A percentile compares a stretch with the other conserved stretches of the same genome.
These are phyloP conservation scores for Catagonus wagneri DNA, from an alignment of 2,113 vertebrate genomes.

Conservation along the genomic window DNA sequence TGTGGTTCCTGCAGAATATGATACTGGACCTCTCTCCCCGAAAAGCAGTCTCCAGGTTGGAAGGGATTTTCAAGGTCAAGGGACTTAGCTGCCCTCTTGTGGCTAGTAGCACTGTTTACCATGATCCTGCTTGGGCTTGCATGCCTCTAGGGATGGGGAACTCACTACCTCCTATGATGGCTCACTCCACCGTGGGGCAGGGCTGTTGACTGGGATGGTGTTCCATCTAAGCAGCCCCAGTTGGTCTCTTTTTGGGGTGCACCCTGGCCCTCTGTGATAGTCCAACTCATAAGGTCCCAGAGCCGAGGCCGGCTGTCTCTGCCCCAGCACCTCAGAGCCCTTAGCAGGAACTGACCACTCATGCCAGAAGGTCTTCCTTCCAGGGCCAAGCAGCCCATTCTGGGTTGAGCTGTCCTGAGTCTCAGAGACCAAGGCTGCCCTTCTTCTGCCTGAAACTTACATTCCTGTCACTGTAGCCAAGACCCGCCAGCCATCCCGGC, in stretches of 20 bases:
- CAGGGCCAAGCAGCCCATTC: not conserved
- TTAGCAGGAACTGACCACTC: too few species aligned
- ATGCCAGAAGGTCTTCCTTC: not conserved
- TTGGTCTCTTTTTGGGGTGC: not conserved
- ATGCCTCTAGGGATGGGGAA: not conserved
- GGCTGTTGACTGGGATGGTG: not conserved
- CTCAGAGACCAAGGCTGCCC: not conserved
- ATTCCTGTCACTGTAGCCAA: not conserved
- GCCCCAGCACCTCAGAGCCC: too few species aligned
- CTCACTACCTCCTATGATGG: not conserved
- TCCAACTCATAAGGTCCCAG: not conserved
- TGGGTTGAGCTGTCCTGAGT: not conserved
- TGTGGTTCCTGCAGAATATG: not conserved
- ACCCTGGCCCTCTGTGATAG: not conserved
- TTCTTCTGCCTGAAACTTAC: not conserved
- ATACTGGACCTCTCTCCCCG: not conserved
- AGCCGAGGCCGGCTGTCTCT: not conserved
- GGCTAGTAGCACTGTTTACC: not conserved
- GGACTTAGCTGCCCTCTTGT: not conserved
- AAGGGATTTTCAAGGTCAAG: not conserved
- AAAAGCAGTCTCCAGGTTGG: not conserved
- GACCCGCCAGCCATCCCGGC: not conserved
- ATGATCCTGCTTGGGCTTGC: not conserved
- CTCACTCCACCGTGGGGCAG: not conserved
- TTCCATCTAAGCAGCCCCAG: not conserved